Percentiles rank a stretch among this genome's conserved stretches.
phyloP scores from a whole-genome alignment of 37 sponge, comb jelly and placozoan species.

The Beroe ovata region DNA sequence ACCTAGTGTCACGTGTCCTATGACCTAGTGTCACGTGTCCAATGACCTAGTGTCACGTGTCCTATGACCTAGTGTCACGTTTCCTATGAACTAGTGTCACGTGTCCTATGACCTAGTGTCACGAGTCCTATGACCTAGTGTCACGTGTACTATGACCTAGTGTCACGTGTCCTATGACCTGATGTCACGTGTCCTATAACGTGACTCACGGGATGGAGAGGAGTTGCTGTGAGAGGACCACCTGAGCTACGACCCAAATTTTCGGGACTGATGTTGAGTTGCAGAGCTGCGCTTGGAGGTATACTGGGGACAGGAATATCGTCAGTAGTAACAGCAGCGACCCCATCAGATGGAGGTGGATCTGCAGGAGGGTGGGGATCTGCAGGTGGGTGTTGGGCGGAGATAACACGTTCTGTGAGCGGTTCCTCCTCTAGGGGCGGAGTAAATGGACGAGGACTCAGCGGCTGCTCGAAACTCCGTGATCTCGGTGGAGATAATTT shows the following conservation, averaged over 20 bases:
- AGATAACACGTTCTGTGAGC: not conserved
- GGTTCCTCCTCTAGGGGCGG: not conserved
- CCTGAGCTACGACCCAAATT: not conserved
- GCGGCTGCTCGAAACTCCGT: not conserved
- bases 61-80: too few species aligned
- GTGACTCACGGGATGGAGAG: slow-evolving; percentile 19
- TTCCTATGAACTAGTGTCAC: too few species aligned
- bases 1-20: too few species aligned
- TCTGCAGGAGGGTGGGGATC: not conserved
- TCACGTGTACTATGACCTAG: too few species aligned
- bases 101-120: too few species aligned
- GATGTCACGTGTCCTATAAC: too few species aligned
- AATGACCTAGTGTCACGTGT: too few species aligned
- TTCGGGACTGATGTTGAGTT: slow-evolving; percentile 19
- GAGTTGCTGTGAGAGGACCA: slow-evolving; percentile 33
- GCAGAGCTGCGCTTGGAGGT: not conserved
- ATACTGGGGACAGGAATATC: not conserved
- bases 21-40: too few species aligned
- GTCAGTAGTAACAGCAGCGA: not conserved
- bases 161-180: too few species aligned
- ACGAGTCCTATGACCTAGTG: too few species aligned
- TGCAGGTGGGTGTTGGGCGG: not conserved
- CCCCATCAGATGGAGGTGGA: not conserved
- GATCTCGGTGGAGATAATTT: not conserved
- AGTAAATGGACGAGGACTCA: slow-evolving; percentile 9